phyloP scores from a whole-genome alignment of 2,888 invertebrate genomes.

The Choristoneura rosaceana region DNA sequence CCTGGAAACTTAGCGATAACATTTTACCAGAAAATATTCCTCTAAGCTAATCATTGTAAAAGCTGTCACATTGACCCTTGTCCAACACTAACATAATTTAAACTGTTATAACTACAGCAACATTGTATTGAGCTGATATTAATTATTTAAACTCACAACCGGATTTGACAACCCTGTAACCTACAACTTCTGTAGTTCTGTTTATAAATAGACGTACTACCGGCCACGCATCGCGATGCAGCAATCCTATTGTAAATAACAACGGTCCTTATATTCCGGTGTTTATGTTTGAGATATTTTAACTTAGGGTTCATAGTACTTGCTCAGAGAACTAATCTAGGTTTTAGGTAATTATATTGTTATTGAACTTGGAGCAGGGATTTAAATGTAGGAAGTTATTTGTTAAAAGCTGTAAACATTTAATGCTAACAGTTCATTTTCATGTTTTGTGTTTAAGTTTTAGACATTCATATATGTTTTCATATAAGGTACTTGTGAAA shows the following conservation, averaged over 20 bases:
- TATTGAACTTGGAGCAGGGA: not conserved
- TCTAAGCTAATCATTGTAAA: not conserved
- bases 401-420: not conserved
- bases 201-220: constrained; percentile 20
- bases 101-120: constrained; percentile 17
- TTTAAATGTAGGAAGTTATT: not conserved
- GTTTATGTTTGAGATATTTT: constrained; percentile 7
- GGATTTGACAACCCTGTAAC: constrained; percentile 36
- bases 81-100: not conserved
- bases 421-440: not conserved
- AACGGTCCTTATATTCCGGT: not conserved
- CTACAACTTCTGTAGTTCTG: constrained; percentile 15
- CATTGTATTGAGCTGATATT: constrained; percentile 18
- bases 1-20: not conserved
- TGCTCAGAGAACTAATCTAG: not conserved
- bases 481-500: too few relatives aligned
- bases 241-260: constrained; percentile 12
- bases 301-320: constrained; percentile 8
- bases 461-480: too few relatives aligned
- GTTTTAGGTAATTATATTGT: not conserved
- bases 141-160: constrained; percentile 26
- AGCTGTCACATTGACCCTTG: not conserved
- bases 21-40: not conserved
- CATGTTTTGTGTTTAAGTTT: not conserved
- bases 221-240: constrained; percentile 6